A percentile compares a stretch with the other conserved stretches of the same genome.
Evolutionary conservation across 2,797 vertebrate species (phyloP).

Genomic region (Crocodylus rhombifer): DNA sequence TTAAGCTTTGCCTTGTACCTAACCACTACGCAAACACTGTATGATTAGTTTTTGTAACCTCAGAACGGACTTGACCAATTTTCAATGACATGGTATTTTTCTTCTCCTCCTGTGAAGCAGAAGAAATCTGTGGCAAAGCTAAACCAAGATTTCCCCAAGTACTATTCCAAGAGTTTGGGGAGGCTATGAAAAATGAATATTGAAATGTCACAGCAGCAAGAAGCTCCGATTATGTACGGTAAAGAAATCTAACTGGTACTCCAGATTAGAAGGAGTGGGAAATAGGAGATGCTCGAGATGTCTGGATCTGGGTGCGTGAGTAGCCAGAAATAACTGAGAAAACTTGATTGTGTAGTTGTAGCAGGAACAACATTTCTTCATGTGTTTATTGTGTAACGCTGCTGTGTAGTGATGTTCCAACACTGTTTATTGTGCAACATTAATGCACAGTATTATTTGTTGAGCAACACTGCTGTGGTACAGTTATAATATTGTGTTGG

Average conservation of each 20-base stretch:
- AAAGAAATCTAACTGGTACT: background rate
- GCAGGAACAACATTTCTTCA: constrained; percentile 73
- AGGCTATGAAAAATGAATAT: background rate
- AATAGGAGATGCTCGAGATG: background rate
- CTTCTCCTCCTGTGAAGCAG: background rate
- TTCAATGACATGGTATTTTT: background rate
- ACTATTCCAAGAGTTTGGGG: background rate
- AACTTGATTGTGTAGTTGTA: constrained; percentile 56
- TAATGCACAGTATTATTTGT: constrained; percentile 62
- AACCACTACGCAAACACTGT: background rate
- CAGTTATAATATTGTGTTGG: constrained; percentile 71
- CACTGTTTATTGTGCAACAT: constrained; percentile 68
- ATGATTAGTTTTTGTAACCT: background rate
- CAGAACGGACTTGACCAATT: background rate
- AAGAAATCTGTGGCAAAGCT: background rate
- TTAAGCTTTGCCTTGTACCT: background rate
- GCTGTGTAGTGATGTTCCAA: constrained; percentile 70
- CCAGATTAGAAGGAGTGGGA: constrained; percentile 2
- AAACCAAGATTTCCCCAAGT: background rate
- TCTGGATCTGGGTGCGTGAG: constrained; percentile 33
- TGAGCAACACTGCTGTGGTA: constrained; percentile 72
- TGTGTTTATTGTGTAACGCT: constrained; percentile 75
- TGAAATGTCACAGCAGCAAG: background rate
- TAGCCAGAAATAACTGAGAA: background rate
- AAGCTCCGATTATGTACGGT: background rate